Base-by-base conservation (phyloP, 1,140 invertebrate species). In the Bombus consobrinus region DNA sequence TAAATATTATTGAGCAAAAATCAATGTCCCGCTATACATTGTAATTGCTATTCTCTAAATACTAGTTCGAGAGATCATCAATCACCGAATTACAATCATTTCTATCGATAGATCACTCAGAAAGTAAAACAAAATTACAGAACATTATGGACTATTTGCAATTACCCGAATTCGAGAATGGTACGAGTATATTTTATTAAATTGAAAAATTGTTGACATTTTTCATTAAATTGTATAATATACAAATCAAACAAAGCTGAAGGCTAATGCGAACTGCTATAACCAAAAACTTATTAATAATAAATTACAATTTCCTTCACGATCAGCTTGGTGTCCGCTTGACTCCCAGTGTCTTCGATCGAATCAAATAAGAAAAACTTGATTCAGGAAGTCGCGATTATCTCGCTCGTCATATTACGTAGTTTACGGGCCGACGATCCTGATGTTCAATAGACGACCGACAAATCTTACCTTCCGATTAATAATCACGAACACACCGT, bases 1-100 rank as follows among this genome's bases (percentile, higher is more conserved):
- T 81, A 81, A 71, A 89, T 72, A 76, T 86, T 86, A 32, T 85
- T 85, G 76, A 80, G 76, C 77, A 80, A 85, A 84, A 80, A 74
- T 66, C 57, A 64, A 85, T 39, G 66, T 80, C 57, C 32, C 37
- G 0, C 47, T 5, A 0, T 47, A 5, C 47, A 47, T 18, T 43
- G 0, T 53, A 22, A 22, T 8, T 22, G 0, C 0, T 18, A 8
- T 53, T 8, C 1, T 0, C 0, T 53, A 53, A 22, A 22, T 22
- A 8, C 0, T 18, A 53, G 0, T 6, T 22, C 47, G 0, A 0
- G 18, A 53, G 18, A 53, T 22, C 6, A 53, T 8, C 1, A 22
- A 53, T 53, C 0, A 53, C 0, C 1, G 0, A 8, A 22, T 0
- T 53, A 53, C 6, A 1, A 8, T 53, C 22, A 53, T 53, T 53